A percentile compares a stretch with the other conserved stretches of the same genome.
Conservation (phyloP, 2,113 vertebrate genomes). For the Sterrhoptilus dennistouni region DNA sequence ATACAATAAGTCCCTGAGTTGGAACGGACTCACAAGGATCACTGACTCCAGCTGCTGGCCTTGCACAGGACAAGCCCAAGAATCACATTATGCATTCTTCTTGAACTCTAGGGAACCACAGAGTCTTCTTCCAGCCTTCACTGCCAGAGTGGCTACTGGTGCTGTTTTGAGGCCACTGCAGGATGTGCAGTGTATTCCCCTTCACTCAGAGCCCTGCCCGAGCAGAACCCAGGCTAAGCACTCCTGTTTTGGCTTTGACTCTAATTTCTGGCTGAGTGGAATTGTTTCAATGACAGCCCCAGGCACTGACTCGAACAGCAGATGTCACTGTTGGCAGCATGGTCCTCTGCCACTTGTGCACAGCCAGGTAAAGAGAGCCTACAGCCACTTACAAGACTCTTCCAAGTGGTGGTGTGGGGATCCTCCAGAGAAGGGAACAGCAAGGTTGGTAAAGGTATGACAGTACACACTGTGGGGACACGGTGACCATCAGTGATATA, state of each 20-base stretch:
- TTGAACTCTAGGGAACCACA: neutral
- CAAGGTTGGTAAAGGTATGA: neutral
- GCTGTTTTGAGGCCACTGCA: neutral
- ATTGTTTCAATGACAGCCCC: neutral
- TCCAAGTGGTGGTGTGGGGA: neutral
- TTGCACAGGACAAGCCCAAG: neutral
- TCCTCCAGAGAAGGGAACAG: neutral
- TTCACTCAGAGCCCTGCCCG: fast-evolving
- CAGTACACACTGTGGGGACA: fast-evolving
- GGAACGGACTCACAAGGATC: neutral
- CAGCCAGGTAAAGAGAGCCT: neutral
- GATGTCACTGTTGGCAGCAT: neutral
- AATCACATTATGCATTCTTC: fast-evolving
- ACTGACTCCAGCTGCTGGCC: neutral
- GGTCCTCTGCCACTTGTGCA: neutral
- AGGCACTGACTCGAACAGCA: neutral
- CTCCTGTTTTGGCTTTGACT: neutral
- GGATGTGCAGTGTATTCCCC: fast-evolving
- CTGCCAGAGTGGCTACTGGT: neutral
- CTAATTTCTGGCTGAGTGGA: neutral
- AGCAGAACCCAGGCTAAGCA: neutral
- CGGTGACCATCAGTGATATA: neutral
- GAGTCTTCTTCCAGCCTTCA: neutral
- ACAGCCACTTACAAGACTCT: neutral
- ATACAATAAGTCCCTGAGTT: neutral